These are phyloP conservation scores for Gavialis gangeticus DNA, from an alignment of 2,113 vertebrate genomes.

Conservation along the genomic window DNA sequence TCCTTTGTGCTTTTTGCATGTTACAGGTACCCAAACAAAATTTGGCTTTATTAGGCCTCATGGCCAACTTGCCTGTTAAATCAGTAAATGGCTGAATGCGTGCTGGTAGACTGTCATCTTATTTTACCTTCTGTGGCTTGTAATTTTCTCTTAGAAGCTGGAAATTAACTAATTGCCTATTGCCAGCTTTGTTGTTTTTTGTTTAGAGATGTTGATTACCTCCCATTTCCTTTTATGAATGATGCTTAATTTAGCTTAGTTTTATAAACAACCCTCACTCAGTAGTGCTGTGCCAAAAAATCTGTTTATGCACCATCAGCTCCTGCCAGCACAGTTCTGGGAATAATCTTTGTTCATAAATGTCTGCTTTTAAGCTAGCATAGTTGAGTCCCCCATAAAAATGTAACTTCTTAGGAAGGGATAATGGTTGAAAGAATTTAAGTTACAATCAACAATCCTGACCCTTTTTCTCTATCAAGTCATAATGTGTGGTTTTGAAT, in stretches of 20 bases:
- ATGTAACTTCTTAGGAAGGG: background rate
- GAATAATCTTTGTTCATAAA: background rate
- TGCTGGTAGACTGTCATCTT: background rate
- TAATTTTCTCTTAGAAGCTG: background rate
- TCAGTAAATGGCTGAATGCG: background rate
- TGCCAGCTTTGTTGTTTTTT: background rate
- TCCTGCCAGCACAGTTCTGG: background rate
- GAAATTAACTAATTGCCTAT: background rate
- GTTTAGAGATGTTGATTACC: background rate
- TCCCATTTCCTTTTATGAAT: background rate
- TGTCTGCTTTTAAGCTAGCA: background rate
- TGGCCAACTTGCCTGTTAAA: background rate
- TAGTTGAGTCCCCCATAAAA: background rate
- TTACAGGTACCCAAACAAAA: background rate
- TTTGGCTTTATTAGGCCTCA: background rate
- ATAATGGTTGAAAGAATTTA: background rate
- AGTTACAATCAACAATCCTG: background rate
- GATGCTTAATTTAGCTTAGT: background rate
- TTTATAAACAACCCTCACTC: background rate
- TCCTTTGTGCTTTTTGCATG: background rate
- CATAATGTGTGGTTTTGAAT: background rate
- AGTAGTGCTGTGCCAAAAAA: background rate
- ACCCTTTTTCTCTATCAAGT: background rate
- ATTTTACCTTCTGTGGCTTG: background rate
- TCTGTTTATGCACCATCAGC: background rate